Evolutionary conservation across 2,113 vertebrate genomes (phyloP), one percentile per base, ranked within the genome.

Genomic region (Scopus umbretta): DNA sequence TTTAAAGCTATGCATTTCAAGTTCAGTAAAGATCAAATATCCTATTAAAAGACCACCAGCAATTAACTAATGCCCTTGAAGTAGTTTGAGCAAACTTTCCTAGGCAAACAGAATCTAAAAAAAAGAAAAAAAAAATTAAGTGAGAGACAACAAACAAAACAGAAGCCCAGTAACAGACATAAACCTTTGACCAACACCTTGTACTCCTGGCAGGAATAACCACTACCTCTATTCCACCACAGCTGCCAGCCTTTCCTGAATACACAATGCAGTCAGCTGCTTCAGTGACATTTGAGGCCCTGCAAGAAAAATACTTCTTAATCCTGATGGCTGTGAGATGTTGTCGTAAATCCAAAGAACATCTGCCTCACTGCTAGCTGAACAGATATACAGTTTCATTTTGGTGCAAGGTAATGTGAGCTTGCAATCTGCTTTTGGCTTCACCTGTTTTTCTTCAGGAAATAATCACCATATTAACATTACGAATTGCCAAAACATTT

Each of bases 301-400:
- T 42, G 40, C 43, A 76, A 88, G 43, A 50, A 87, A 94, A 75
- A 47, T 56, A 55, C 49, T 91, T 26, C 73, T 92, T 92, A 97
- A 97, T 92, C 85, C 80, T 8, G 0, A 84, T 74, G 86, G 72
- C 86, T 95, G 55, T 18, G 17, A 97, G 67, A 94, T 86, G 38
- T n/a, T 50, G 13, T 20, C 67, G 89, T 93, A 96, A 95, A 96
- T 95, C 88, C 86, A 70, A 73, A 85, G 58, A 93, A 96, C 94
- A 90, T 88, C 94, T 96, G 84, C 81, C 73, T 91, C 56, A 17
- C 53, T 83, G 62, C 59, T 81, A 83, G 42, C n/a, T 95, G 73
- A 93, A 86, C 91, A 95, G 65, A 93, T 36, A 62, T 0, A 80
- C 23, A 68, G 34, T 87, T 83, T 80, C 75, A 73, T 97, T 96